Base-by-base conservation (phyloP, 2,888 invertebrate genomes). In the Zonitis immaculata region DNA sequence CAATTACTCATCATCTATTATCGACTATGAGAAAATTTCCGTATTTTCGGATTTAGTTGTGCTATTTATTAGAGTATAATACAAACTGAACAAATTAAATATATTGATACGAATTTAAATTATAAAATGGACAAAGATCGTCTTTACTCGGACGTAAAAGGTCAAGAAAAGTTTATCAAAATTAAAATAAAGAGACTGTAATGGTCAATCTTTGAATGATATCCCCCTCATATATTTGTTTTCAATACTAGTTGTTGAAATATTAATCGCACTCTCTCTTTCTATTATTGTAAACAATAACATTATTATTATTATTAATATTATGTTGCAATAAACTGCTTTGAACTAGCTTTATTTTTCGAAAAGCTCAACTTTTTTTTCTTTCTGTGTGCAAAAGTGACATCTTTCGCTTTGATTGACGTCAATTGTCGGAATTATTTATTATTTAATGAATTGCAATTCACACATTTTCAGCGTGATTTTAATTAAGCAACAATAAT, bases 121-220 rank as follows among this genome's bases (percentile, higher is more conserved):
- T 64, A 61, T 35, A 64, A 66, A 66, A 66, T 67, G 67, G 64
- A 63, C 68, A 67, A 67, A 68, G 68, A 62, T 67, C 66, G 63
- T 62, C 59, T 65, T 63, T 64, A 62, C 59, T 49, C 57, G 59
- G 57, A 59, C 52, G 50, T 49, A 54, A 54, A 58, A 56, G 68
- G 67, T 68, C 67, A 65, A 42, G 35, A 35, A 58, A 55, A 63
- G 64, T 66, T 68, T 68, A 67, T 68, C 61, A 53, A 48, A 52
- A 12, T 18, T 35, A 35, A 35, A 35, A 35, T 35, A 35, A 35
- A 35, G 35, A 35, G 9, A 35, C 16, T 44, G 52, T 49, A 55
- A 52, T 64, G 64, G 64, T 63, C 65, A 64, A 63, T 60, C 58
- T 35, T 28, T 50, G 44, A 47, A 35, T 28, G 46, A 46, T 46